Conservation (phyloP, 1,140 invertebrate genomes). For the Choristoneura fumiferana region DNA sequence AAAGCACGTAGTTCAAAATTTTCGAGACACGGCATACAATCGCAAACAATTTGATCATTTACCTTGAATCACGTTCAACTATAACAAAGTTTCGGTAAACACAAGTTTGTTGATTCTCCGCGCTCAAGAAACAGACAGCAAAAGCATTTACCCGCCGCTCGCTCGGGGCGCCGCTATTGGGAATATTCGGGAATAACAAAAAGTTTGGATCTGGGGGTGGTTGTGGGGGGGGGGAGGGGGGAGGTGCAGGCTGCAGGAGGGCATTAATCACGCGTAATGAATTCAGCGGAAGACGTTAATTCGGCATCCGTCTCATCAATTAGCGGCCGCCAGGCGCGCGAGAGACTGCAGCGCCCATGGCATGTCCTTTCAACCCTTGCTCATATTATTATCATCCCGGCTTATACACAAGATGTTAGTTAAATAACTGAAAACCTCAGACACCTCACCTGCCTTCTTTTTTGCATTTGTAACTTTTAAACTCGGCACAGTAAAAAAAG, state of each 20-base stretch:
- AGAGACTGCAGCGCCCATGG: no score
- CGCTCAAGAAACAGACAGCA: background rate
- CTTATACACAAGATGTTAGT: no score
- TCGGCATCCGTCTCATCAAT: background rate
- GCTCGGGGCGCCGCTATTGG: background rate
- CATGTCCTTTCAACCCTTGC: no score
- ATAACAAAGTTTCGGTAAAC: background rate
- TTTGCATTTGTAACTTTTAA: no score
- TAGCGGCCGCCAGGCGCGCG: background rate
- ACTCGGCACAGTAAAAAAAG: no score
- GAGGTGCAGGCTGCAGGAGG: no score
- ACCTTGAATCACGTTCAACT: background rate
- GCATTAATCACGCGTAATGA: conserved; percentile 12
- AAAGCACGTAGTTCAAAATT: no score
- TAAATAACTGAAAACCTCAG: no score
- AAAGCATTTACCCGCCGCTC: background rate
- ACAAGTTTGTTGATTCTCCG: conserved; percentile 7
- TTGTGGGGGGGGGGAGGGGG: background rate
- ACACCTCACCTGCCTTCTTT: no score
- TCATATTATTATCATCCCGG: no score
- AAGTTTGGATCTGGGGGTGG: background rate
- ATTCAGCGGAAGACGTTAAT: conserved; percentile 17
- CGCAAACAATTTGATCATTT: background rate
- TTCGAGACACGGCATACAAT: no score
- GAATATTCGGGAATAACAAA: conserved; percentile 1